Evolutionary conservation across 1,140 invertebrate genomes (phyloP).

Genomic region (Bombus cullumanus): DNA sequence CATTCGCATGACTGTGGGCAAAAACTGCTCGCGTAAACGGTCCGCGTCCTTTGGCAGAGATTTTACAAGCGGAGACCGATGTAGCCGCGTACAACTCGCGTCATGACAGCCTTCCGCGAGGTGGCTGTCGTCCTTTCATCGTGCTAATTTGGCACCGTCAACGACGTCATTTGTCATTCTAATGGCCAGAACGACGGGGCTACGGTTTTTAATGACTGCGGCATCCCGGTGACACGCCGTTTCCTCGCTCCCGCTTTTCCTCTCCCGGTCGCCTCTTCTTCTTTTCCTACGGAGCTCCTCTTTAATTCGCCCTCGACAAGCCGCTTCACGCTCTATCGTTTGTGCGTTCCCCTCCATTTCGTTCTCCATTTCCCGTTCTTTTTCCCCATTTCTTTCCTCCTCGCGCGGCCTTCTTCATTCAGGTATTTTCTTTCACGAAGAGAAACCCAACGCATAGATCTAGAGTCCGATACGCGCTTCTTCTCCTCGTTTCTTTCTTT

Average conservation of each 20-base stretch:
- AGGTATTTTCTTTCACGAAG: constrained; percentile 54
- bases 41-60: constrained; percentile 25
- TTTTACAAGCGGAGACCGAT: constrained; percentile 56
- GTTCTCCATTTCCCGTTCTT: not conserved
- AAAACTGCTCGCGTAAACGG: not conserved
- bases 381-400: not conserved
- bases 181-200: constrained; percentile 76
- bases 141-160: constrained; percentile 81
- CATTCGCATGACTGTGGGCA: not conserved
- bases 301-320: constrained; percentile 78
- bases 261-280: not conserved
- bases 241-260: constrained; percentile 9
- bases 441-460: constrained; percentile 50
- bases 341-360: not conserved
- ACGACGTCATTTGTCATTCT: constrained; percentile 80
- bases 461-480: constrained; percentile 22
- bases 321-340: constrained; percentile 75
- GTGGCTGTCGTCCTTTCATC: constrained; percentile 72
- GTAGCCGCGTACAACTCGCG: constrained; percentile 25
- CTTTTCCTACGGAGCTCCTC: constrained; percentile 57
- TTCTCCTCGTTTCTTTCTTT: not conserved
- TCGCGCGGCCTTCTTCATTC: constrained; percentile 6
- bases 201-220: constrained; percentile 77
- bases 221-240: constrained; percentile 29
- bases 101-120: constrained; percentile 26